phyloP scores from a whole-genome alignment of 2,113 vertebrate species.

The Monarcha castaneiventris region DNA sequence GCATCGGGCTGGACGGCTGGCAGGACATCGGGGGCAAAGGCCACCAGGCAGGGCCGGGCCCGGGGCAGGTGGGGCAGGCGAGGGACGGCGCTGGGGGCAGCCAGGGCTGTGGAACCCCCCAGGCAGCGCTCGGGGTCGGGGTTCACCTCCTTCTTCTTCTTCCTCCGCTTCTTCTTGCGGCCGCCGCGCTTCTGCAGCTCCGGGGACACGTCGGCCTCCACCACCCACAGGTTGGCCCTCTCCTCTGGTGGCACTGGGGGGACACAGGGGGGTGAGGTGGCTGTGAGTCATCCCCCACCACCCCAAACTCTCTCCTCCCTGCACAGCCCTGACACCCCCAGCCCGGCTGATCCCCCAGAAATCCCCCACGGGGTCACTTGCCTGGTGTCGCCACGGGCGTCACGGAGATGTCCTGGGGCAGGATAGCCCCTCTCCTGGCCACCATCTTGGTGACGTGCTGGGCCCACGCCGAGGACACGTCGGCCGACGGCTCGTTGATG shows the following conservation, averaged over 20 bases:
- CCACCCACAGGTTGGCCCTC: constrained; percentile 86
- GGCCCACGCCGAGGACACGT: constrained; percentile 94
- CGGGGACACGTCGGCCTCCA: constrained; percentile 86
- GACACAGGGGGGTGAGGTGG: fast-evolving
- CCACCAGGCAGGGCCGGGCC: constrained; percentile 83
- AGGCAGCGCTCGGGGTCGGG: constrained; percentile 20
- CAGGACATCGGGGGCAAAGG: constrained; percentile 69
- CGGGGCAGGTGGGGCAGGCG: constrained; percentile 86
- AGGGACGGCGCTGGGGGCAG: constrained; percentile 77
- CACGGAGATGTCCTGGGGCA: constrained; percentile 94
- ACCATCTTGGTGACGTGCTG: constrained; percentile 99
- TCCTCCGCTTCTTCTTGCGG: constrained; percentile 85
- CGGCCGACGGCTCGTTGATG: constrained; percentile 89
- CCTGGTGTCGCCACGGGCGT: constrained; percentile 91
- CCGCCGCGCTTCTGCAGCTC: constrained; percentile 82
- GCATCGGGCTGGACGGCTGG: constrained; percentile 48
- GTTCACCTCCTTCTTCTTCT: constrained; percentile 81
- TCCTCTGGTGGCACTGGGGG: constrained; percentile 86
- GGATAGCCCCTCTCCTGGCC: constrained; percentile 92
- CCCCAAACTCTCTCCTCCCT: fast-evolving
- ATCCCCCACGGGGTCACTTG: background rate
- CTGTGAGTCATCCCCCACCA: fast-evolving
- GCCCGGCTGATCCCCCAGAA: fast-evolving
- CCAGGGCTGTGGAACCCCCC: constrained; percentile 34
- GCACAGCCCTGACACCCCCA: background rate